Percentiles rank a stretch among this genome's conserved stretches.
Conservation (phyloP, 2,888 invertebrate genomes). For the Pyrocoelia pectoralis region DNA sequence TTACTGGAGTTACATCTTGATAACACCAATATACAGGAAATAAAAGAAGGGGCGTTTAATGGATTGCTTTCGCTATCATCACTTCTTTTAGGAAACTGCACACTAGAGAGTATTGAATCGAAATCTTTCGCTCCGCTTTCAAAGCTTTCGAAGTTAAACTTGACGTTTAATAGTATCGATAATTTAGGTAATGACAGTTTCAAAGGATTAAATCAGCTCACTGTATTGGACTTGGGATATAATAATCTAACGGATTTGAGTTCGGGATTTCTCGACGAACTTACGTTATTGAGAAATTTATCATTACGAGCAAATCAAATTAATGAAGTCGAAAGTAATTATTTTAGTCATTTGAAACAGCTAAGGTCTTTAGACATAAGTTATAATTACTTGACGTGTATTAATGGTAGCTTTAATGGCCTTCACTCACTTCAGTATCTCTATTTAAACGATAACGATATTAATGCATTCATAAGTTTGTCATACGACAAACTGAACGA, state of each 20-base stretch:
- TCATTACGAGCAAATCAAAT: constrained; percentile 22
- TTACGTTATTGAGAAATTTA: constrained; percentile 21
- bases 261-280: constrained; percentile 16
- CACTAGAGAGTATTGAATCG: constrained; percentile 16
- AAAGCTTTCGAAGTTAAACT: constrained; percentile 20
- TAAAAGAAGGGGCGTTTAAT: constrained; percentile 19
- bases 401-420: constrained; percentile 24
- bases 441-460: constrained; percentile 22
- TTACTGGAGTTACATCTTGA: constrained; percentile 23
- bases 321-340: constrained; percentile 14
- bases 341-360: constrained; percentile 15
- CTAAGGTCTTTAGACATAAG: constrained; percentile 24
- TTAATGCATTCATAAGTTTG: constrained; percentile 1
- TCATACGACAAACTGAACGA: constrained; percentile 11
- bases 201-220: constrained; percentile 18
- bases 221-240: constrained; percentile 18
- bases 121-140: constrained; percentile 15
- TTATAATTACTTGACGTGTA: constrained; percentile 15
- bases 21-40: constrained; percentile 17
- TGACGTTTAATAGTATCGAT: constrained; percentile 22
- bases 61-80: constrained; percentile 19
- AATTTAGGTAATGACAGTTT: constrained; percentile 21
- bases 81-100: constrained; percentile 18
- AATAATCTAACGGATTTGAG: constrained; percentile 19
- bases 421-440: constrained; percentile 24